A percentile compares a stretch with the other conserved stretches of the same genome.
These are phyloP conservation scores for Spheniscus humboldti DNA, from an alignment of 2,797 vertebrate species.

Conservation along the genomic window DNA sequence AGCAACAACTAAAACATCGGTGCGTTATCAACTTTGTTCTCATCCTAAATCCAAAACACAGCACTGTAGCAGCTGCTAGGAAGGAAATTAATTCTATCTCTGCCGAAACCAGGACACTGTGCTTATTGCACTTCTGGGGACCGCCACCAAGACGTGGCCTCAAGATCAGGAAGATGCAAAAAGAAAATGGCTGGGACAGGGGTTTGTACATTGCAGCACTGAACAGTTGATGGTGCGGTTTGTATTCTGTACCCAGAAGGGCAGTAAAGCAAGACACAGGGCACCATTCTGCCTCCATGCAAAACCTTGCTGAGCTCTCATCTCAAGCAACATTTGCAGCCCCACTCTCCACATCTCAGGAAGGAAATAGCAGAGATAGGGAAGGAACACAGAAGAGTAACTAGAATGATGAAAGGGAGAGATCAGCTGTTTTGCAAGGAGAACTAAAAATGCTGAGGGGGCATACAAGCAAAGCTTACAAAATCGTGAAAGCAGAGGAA, in stretches of 20 bases:
- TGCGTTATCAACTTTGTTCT: too few species aligned
- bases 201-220: not conserved
- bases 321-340: not conserved
- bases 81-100: too few species aligned
- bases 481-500: not conserved
- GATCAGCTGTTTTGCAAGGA: not conserved
- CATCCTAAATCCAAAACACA: too few species aligned
- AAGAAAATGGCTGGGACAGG: not conserved
- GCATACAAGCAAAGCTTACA: not conserved
- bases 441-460: not conserved
- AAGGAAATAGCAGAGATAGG: not conserved
- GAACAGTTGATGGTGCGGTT: not conserved
- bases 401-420: not conserved
- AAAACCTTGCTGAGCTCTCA: not conserved
- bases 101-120: not conserved
- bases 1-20: too few species aligned
- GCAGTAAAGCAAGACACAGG: not conserved
- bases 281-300: rapidly evolving
- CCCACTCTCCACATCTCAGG: not conserved
- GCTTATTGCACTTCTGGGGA: not conserved
- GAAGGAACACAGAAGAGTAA: not conserved
- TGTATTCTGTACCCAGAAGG: not conserved
- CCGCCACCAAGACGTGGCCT: rapidly evolving
- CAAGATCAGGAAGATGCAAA: not conserved
- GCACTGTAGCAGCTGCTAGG: too few species aligned